Conservation (phyloP, 1,140 invertebrate species). For the Eriosoma lanigerum region DNA sequence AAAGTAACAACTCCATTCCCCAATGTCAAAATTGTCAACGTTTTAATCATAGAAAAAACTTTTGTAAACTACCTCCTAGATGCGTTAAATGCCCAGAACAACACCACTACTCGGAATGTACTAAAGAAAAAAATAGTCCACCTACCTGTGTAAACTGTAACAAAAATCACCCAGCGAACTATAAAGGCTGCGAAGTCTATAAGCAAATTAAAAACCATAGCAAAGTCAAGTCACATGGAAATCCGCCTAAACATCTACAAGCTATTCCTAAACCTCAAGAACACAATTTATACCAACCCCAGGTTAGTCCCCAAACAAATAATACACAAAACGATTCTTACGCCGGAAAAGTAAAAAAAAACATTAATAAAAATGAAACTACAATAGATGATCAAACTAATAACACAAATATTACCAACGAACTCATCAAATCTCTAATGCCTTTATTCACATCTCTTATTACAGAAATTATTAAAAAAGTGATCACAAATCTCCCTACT, state of each 20-base stretch:
- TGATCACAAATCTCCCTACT: neutral
- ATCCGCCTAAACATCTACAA: neutral
- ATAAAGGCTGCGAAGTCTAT: neutral
- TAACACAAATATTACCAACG: neutral
- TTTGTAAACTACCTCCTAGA: no score
- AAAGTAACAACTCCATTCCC: neutral
- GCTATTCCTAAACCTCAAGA: neutral
- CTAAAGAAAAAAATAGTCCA: slow-evolving; percentile 17
- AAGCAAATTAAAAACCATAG: neutral
- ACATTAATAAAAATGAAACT: neutral
- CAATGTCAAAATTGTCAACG: neutral
- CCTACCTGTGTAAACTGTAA: neutral
- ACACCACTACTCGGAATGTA: neutral
- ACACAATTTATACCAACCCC: neutral
- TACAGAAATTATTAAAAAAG: slow-evolving; percentile 17
- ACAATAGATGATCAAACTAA: neutral
- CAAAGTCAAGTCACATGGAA: neutral
- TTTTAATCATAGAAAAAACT: neutral
- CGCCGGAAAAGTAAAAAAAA: neutral
- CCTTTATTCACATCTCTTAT: slow-evolving; percentile 12
- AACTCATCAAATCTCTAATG: neutral
- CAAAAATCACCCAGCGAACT: neutral
- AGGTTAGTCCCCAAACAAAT: neutral
- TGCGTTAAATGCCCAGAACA: neutral
- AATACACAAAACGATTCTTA: neutral